Conservation (phyloP, 2,113 vertebrate genomes). For the Oxygymnocypris stewartii region DNA sequence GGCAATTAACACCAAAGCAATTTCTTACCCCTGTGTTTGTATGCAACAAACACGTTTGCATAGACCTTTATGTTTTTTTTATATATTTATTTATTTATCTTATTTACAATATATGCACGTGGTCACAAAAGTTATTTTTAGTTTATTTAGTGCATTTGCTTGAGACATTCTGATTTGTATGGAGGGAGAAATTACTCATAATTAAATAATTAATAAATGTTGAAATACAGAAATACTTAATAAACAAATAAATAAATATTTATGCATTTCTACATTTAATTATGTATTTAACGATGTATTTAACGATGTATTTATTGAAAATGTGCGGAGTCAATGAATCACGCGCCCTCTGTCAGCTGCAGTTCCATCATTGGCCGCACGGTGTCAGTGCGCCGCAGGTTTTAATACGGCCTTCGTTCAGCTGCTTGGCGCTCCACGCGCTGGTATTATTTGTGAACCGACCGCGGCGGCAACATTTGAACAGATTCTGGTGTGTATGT, state of each 20-base stretch:
- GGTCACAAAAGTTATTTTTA: background rate
- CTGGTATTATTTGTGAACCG: background rate
- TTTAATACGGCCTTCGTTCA: slow-evolving; percentile 17
- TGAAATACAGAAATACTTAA: too few relatives aligned
- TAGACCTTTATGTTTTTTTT: too few relatives aligned
- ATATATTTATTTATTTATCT: too few relatives aligned
- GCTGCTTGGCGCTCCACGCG: background rate
- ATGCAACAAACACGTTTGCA: background rate
- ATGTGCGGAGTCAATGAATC: background rate
- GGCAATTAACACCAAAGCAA: background rate
- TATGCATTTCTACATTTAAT: too few relatives aligned
- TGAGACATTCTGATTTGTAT: background rate
- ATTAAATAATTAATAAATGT: too few relatives aligned
- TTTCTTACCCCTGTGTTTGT: background rate
- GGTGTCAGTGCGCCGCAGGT: slow-evolving; percentile 14
- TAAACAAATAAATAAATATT: too few relatives aligned
- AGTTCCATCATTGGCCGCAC: background rate
- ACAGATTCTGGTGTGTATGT: slow-evolving; percentile 8
- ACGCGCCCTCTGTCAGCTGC: background rate
- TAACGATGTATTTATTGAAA: background rate
- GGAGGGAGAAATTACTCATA: too few relatives aligned
- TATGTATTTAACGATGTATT: too few relatives aligned
- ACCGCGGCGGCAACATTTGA: slow-evolving; percentile 21
- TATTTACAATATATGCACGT: background rate
- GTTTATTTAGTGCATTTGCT: background rate